These are phyloP conservation scores for Drosophila meridionalis DNA, from an alignment of 2,888 invertebrate genomes.

Conservation along the genomic window DNA sequence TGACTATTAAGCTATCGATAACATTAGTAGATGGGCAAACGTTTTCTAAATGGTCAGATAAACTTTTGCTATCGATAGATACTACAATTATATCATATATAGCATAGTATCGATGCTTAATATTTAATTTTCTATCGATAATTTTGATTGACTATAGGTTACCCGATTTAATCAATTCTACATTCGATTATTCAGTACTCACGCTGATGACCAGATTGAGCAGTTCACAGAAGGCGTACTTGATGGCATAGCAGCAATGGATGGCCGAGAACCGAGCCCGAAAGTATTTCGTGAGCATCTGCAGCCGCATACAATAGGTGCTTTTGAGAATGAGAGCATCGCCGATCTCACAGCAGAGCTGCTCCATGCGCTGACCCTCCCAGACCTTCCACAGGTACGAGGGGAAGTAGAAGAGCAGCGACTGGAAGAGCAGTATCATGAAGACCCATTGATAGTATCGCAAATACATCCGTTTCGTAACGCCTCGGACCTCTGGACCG, in stretches of 20 bases:
- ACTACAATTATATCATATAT: background rate
- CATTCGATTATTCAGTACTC: constrained; percentile 83
- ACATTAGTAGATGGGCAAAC: background rate
- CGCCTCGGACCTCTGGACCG: constrained; percentile 58
- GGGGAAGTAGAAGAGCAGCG: constrained; percentile 79
- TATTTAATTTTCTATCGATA: background rate
- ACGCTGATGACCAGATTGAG: constrained; percentile 91
- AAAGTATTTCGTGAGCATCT: constrained; percentile 73
- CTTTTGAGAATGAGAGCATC: constrained; percentile 63
- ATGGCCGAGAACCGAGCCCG: constrained; percentile 58
- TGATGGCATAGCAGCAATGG: constrained; percentile 86
- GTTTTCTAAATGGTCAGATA: background rate
- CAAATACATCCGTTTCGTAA: constrained; percentile 67
- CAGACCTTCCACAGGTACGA: constrained; percentile 82
- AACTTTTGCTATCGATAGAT: background rate
- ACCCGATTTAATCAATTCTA: background rate
- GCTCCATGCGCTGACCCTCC: constrained; percentile 85
- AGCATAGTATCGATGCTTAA: background rate
- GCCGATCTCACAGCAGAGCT: constrained; percentile 78
- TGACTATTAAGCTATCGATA: background rate
- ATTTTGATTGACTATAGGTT: background rate
- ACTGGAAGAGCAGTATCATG: constrained; percentile 80
- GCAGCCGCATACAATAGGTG: constrained; percentile 55
- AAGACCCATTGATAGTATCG: constrained; percentile 83
- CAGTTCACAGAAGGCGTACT: constrained; percentile 90